Evolutionary conservation across 2,113 vertebrate genomes (phyloP).

Genomic region (Trichomycterus rosablanca): DNA sequence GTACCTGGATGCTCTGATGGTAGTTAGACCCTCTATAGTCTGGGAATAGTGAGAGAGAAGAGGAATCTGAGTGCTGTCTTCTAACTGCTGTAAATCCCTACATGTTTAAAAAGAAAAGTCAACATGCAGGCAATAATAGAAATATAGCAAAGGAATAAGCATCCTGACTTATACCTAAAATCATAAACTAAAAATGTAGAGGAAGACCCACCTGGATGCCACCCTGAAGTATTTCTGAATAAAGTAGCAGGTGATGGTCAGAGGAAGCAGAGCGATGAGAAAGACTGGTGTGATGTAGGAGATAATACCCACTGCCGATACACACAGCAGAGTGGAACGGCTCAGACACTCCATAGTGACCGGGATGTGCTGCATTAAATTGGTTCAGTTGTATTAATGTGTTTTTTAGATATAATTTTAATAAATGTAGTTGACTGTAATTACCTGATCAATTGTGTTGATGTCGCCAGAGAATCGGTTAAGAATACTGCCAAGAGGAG

Average conservation of each 20-base stretch:
- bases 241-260: constrained; percentile 90
- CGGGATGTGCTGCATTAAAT: constrained; percentile 80
- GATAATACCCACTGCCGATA: constrained; percentile 91
- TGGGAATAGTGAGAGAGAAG: constrained; percentile 94
- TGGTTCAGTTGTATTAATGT: too few species aligned
- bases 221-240: constrained; percentile 98
- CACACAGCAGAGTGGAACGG: constrained; percentile 90
- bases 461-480: constrained; percentile 96
- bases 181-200: too few species aligned
- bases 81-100: constrained; percentile 96
- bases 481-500: constrained; percentile 90
- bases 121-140: too few species aligned
- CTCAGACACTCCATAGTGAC: constrained; percentile 92
- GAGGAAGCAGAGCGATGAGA: constrained; percentile 84
- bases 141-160: too few species aligned
- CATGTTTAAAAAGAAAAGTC: too few species aligned
- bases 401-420: too few species aligned
- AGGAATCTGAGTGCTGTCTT: constrained; percentile 92
- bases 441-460: constrained; percentile 85
- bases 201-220: constrained; percentile 82
- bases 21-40: constrained; percentile 92
- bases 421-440: not conserved
- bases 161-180: too few species aligned
- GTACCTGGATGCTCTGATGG: constrained; percentile 94
- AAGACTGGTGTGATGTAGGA: constrained; percentile 91